Base-by-base conservation (phyloP, 2,113 vertebrate genomes). In the Heterotis niloticus region DNA sequence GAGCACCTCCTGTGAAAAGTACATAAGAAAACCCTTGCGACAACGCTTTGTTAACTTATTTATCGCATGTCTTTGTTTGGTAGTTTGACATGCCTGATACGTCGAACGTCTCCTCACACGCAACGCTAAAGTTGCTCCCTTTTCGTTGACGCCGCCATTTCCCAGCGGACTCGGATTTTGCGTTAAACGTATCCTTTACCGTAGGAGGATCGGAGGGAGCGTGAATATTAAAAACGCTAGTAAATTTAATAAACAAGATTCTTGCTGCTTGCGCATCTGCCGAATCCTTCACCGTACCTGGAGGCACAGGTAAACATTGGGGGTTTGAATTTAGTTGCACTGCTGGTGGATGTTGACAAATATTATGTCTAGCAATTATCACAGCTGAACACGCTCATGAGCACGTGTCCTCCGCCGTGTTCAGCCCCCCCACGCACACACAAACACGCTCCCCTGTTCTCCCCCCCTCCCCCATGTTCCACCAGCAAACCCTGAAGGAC, bases 291-390 rank as follows among this genome's bases (percentile, higher is more conserved):
- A 29, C 54, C 57, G 54, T 29, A 57, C 5, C 52, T 59, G 29
- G 57, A 68, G 26, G 65, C 5, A 26, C 13, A 68, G 65, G n/a
- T 20, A 44, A 24, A 59, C 26, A 10, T 20, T 68, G 44, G 11
- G 57, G 26, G 76, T 69, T 78, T 69, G 51, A 69, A 66, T 68
- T n/a, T 28, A 59, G 76, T 59, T 78, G 59, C 76, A 78, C 65
- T 78, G 9, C 16, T 59, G 5, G 65, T 34, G 54, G 64, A 57
- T 68, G 76, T 78, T 69, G 54, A 54, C 65, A 78, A 78, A 69
- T 67, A 75, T 26, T 28, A 52, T 59, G 65, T 20, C 60, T 67
- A 77, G 57, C 60, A 64, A 78, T 76, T 80, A 78, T 68, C 64
- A 44, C 29, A 18, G 51, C 14, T 14, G 44, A 54, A 74, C 23